phyloP scores from a whole-genome alignment of 2,113 vertebrate species.

The Todiramphus chloris region DNA sequence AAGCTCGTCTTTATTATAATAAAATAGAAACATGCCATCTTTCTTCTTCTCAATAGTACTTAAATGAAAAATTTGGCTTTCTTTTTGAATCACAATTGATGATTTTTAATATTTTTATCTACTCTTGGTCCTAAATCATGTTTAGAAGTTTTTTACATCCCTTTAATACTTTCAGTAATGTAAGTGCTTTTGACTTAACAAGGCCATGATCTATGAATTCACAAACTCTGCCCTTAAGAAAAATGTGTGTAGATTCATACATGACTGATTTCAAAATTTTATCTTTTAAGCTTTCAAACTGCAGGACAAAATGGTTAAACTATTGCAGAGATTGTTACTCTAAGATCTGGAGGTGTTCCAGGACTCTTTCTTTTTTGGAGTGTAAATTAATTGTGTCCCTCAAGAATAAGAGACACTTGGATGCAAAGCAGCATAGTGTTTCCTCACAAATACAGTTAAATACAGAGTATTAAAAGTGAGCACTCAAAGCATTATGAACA shows the following conservation, averaged over 20 bases:
- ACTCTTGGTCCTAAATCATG: neutral
- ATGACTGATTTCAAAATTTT: neutral
- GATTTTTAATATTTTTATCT: conserved; percentile 31
- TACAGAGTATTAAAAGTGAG: neutral
- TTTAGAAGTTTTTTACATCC: neutral
- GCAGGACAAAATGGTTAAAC: neutral
- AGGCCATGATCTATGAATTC: neutral
- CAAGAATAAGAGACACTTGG: neutral
- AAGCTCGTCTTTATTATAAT: neutral
- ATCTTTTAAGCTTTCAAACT: neutral
- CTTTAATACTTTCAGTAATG: conserved; percentile 10
- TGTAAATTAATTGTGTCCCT: neutral
- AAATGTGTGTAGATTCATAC: neutral
- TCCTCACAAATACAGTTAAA: neutral
- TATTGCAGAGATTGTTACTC: neutral
- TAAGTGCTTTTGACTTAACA: conserved; percentile 41
- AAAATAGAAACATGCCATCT: neutral
- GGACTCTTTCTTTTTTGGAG: neutral
- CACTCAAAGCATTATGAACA: neutral
- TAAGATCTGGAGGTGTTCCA: neutral
- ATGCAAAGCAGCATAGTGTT: neutral
- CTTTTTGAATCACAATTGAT: neutral
- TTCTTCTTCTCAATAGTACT: neutral
- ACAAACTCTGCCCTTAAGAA: neutral
- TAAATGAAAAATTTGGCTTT: neutral